Evolutionary conservation across 2,888 invertebrate species (phyloP).

Genomic region (Mythimna loreyi): DNA sequence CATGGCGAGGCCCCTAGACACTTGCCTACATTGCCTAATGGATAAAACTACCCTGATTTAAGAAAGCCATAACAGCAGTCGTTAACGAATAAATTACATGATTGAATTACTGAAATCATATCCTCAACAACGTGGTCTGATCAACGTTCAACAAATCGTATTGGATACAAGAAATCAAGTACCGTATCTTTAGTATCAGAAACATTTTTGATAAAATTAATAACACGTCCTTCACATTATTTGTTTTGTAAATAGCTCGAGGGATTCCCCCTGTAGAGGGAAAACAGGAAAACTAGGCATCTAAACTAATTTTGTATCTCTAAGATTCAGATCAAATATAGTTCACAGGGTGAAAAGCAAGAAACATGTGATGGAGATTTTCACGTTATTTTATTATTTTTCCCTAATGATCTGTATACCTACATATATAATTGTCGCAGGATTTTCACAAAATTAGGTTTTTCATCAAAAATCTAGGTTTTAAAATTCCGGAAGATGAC

Average conservation of each 20-base stretch:
- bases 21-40: no score
- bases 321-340: conserved; percentile 14
- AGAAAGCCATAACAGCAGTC: conserved; percentile 14
- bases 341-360: no score
- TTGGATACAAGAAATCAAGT: conserved; percentile 25
- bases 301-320: not conserved
- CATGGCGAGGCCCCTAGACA: no score
- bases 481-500: no score
- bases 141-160: conserved; percentile 17
- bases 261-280: conserved; percentile 16
- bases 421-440: no score
- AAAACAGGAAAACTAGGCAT: conserved; percentile 17
- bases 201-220: conserved; percentile 24
- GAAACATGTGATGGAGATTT: no score
- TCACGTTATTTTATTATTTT: no score
- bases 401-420: no score
- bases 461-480: no score
- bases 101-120: conserved; percentile 11
- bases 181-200: conserved; percentile 39
- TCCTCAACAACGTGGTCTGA: conserved; percentile 37
- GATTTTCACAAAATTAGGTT: no score
- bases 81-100: conserved; percentile 10
- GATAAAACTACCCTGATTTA: no score
- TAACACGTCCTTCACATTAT: conserved; percentile 28
- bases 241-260: conserved; percentile 10